A percentile compares a stretch with the other conserved stretches of the same genome.
Conservation (phyloP, 2,797 vertebrate species). For the Hydrocynus forskahlii region DNA sequence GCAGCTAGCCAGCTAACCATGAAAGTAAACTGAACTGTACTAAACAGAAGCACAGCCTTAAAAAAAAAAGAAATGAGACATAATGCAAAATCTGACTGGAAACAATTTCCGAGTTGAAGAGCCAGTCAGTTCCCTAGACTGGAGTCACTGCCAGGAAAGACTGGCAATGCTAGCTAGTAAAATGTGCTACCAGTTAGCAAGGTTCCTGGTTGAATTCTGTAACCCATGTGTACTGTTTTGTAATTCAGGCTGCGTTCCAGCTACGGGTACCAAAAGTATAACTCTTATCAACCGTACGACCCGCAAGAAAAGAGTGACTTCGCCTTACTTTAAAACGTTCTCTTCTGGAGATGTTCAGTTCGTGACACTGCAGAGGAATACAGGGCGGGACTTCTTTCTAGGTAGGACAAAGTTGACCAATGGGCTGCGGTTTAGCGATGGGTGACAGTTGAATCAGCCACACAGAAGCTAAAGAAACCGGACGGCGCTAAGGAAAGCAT, state of each 20-base stretch:
- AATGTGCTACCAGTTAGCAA: constrained; percentile 29
- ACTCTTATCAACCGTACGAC: neutral
- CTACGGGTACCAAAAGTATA: neutral
- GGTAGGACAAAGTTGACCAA: constrained; percentile 23
- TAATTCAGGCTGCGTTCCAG: neutral
- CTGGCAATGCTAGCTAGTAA: neutral
- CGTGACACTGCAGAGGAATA: constrained; percentile 26
- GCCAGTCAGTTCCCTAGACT: too few relatives aligned
- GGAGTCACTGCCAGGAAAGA: neutral
- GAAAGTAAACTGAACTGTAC: neutral
- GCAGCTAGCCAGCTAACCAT: constrained; percentile 9
- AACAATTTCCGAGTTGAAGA: too few relatives aligned
- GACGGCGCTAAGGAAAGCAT: neutral
- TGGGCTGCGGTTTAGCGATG: neutral
- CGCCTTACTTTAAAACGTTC: constrained; percentile 45
- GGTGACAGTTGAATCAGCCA: constrained; percentile 20
- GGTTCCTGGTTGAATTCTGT: neutral
- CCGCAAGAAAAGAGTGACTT: neutral
- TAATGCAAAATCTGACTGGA: neutral
- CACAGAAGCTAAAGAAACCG: neutral
- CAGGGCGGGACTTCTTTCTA: neutral
- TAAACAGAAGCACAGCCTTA: neutral
- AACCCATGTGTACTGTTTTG: neutral
- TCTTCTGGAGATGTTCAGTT: constrained; percentile 20
- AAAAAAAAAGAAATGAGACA: neutral